Percentiles rank a stretch among this genome's conserved stretches.
These are phyloP conservation scores for Chydorus sphaericus DNA, from an alignment of 2,888 invertebrate genomes.

Conservation along the genomic window DNA sequence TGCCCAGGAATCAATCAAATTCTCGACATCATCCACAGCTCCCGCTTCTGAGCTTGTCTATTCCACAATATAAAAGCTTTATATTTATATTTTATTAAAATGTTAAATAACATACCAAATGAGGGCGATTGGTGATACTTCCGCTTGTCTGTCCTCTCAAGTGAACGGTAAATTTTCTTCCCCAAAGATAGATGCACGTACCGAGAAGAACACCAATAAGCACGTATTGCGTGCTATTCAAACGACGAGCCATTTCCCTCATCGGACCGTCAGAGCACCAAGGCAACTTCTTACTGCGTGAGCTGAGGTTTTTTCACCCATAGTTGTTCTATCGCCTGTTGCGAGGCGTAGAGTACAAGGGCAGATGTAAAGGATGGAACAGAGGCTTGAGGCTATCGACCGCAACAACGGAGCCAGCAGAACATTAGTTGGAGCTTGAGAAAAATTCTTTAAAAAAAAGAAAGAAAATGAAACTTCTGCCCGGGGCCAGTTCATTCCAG, in stretches of 20 bases:
- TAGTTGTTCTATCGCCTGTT: no score
- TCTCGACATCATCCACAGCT: neutral
- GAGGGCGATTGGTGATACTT: neutral
- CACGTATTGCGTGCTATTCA: neutral
- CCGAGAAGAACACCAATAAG: neutral
- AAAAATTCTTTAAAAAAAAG: no score
- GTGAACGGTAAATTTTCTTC: neutral
- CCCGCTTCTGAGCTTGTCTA: neutral
- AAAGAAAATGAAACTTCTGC: no score
- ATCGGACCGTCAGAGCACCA: no score
- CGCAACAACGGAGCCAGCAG: no score
- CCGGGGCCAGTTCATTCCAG: no score
- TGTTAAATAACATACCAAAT: neutral
- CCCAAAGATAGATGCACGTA: neutral
- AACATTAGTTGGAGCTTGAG: no score
- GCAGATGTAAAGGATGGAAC: no score
- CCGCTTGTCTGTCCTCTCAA: neutral
- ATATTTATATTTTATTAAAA: neutral
- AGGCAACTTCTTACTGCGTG: no score
- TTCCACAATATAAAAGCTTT: neutral
- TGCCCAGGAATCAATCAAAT: neutral
- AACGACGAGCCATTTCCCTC: slow-evolving; percentile 1
- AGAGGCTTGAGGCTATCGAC: no score
- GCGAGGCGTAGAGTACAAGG: no score
- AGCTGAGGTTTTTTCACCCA: no score